Percentiles rank a stretch among this genome's conserved stretches.
phyloP scores from a whole-genome alignment of 2,888 invertebrate genomes.

The Dryobotodes eremita region DNA sequence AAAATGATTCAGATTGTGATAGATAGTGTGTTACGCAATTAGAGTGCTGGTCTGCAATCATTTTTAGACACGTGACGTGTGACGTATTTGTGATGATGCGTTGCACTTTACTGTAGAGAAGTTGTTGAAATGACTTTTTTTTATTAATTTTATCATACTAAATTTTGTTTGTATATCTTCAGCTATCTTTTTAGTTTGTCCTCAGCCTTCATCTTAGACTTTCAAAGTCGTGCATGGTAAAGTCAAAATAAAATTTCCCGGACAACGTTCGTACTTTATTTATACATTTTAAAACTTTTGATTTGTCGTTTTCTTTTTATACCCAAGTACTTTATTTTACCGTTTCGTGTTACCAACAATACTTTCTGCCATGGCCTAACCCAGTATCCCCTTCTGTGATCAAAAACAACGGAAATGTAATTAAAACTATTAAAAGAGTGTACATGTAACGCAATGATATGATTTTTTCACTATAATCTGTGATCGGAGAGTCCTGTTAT shows the following conservation, averaged over 20 bases:
- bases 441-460: conserved; percentile 4
- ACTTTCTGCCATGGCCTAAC: neutral
- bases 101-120: no score
- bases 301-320: neutral
- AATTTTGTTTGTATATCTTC: no score
- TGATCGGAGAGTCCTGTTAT: conserved; percentile 28
- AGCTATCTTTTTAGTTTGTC: no score
- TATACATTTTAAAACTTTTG: neutral
- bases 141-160: no score
- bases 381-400: neutral
- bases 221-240: neutral
- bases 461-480: conserved; percentile 32
- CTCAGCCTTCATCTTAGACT: no score
- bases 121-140: no score
- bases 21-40: no score
- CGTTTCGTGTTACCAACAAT: neutral
- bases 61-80: no score
- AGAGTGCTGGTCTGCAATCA: no score
- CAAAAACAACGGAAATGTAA: conserved; percentile 32
- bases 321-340: neutral
- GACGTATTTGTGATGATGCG: no score
- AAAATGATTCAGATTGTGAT: no score
- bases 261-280: neutral
- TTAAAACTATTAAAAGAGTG: conserved; percentile 4
- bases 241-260: neutral